Conservation (phyloP, 1,140 invertebrate species). For the Centruroides sculpturatus region DNA sequence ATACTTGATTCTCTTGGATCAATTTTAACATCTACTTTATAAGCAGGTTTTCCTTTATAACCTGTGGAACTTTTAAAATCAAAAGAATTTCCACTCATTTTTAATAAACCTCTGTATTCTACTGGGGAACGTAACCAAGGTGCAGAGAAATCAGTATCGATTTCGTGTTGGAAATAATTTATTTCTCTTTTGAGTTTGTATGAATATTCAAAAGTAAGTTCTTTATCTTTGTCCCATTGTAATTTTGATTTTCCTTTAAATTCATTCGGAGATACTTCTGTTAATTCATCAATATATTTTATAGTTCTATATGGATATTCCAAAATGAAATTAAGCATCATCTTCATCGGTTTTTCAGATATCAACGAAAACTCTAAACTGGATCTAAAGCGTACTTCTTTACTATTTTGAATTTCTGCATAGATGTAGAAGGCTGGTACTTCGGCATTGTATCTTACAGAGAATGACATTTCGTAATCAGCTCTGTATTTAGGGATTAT, state of each 20-base stretch:
- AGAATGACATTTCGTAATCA: background rate
- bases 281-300: conserved; percentile 1
- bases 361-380: background rate
- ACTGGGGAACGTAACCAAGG: conserved; percentile 1
- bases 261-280: conserved; percentile 1
- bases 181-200: conserved; percentile 3
- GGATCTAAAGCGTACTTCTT: background rate
- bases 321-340: background rate
- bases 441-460: background rate
- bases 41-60: background rate
- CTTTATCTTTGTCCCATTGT: background rate
- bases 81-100: background rate
- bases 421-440: background rate
- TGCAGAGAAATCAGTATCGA: conserved; percentile 5
- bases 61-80: background rate
- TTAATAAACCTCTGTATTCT: background rate
- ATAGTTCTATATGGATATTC: background rate
- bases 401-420: background rate
- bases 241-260: conserved; percentile 2
- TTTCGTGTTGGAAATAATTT: conserved; percentile 9
- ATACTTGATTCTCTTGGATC: background rate
- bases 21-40: conserved; percentile 1
- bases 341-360: background rate
- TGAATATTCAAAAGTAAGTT: conserved; percentile 4
- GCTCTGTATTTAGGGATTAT: background rate